These are phyloP conservation scores for Yponomeuta sedellus DNA, from an alignment of 2,888 invertebrate genomes.

Conservation along the genomic window DNA sequence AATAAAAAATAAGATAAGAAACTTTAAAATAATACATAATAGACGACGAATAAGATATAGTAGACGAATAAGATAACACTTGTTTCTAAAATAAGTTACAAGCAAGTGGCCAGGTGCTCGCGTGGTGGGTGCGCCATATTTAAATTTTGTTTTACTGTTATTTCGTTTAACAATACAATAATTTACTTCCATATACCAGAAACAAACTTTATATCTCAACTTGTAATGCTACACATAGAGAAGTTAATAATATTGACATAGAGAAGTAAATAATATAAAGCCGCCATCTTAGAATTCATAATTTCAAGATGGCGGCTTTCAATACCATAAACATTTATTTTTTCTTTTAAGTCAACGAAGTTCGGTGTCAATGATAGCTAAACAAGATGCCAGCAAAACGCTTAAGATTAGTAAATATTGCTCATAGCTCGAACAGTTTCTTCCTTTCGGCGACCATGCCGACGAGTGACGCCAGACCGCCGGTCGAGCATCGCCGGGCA, in stretches of 20 bases:
- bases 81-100: conserved; percentile 20
- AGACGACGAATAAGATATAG: background rate
- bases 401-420: background rate
- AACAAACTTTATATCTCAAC: too few species aligned
- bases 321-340: background rate
- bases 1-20: background rate
- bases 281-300: too few species aligned
- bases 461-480: conserved; percentile 65
- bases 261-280: too few species aligned
- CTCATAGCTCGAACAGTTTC: conserved; percentile 79
- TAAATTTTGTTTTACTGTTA: background rate
- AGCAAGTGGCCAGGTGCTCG: conserved; percentile 66
- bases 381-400: background rate
- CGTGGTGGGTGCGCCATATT: conserved; percentile 53
- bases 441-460: conserved; percentile 86
- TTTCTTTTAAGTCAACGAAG: background rate
- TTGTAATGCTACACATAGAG: too few species aligned
- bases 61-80: background rate
- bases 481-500: conserved; percentile 53
- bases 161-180: conserved; percentile 10
- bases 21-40: conserved; percentile 3
- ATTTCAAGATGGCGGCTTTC: background rate
- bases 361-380: background rate
- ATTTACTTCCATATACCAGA: background rate
- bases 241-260: too few species aligned